These are phyloP conservation scores for Lepeophtheirus nordmannii DNA, from an alignment of 2,888 invertebrate genomes.

Conservation along the genomic window DNA sequence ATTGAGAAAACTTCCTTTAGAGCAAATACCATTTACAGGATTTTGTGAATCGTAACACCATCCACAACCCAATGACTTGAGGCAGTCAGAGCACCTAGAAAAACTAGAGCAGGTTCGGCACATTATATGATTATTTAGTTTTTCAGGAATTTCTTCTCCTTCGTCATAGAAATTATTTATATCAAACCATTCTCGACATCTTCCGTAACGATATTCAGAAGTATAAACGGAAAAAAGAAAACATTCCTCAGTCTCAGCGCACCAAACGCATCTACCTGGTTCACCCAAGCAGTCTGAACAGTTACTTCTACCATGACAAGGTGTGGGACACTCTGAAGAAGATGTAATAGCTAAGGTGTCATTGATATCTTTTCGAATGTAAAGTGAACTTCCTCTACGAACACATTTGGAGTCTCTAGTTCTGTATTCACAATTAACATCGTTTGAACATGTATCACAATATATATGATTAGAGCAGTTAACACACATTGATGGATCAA, in stretches of 20 bases:
- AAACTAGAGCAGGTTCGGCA: constrained; percentile 65
- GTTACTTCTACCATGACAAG: constrained; percentile 58
- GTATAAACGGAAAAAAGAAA: constrained; percentile 91
- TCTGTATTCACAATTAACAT: constrained; percentile 31
- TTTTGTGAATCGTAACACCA: constrained; percentile 82
- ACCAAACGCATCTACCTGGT: constrained; percentile 83
- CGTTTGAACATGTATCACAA: constrained; percentile 67
- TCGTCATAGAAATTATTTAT: constrained; percentile 29
- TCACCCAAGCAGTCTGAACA: constrained; percentile 70
- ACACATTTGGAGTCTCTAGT: background rate
- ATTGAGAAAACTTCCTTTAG: constrained; percentile 68
- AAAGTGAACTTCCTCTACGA: constrained; percentile 65
- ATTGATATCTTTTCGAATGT: constrained; percentile 57
- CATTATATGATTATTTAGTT: constrained; percentile 24
- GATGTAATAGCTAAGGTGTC: constrained; percentile 42
- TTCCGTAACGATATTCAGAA: constrained; percentile 79
- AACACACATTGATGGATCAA: constrained; percentile 64
- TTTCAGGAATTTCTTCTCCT: background rate
- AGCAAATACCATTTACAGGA: constrained; percentile 69
- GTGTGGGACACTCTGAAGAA: constrained; percentile 53
- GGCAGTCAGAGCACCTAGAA: constrained; percentile 58
- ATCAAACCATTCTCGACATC: constrained; percentile 84
- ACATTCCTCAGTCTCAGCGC: constrained; percentile 74
- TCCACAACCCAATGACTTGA: constrained; percentile 67
- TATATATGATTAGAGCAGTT: constrained; percentile 77